Conservation (phyloP, 2,888 invertebrate species). For the Drymonia ruficornis region DNA sequence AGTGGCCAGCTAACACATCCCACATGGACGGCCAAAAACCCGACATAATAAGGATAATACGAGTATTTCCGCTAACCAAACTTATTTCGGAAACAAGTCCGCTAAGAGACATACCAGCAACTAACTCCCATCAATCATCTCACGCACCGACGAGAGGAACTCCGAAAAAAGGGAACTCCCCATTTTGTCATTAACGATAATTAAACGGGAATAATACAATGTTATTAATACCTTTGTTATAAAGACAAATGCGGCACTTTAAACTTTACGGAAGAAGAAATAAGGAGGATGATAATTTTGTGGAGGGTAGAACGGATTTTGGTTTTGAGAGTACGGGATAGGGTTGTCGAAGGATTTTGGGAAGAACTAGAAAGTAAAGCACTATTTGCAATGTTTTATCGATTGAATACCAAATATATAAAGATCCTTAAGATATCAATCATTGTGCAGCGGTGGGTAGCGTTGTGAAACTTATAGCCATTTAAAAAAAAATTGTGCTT, state of each 20-base stretch:
- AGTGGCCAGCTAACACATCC: too few species aligned
- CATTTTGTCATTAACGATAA: constrained; percentile 45
- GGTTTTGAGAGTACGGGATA: constrained; percentile 12
- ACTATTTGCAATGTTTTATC: not conserved
- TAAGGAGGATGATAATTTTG: constrained; percentile 12
- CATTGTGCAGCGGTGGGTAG: too few species aligned
- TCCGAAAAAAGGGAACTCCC: constrained; percentile 37
- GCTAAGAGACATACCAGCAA: constrained; percentile 5
- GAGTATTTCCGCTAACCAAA: constrained; percentile 26
- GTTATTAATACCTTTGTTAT: constrained; percentile 1
- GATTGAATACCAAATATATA: not conserved
- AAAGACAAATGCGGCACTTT: not conserved
- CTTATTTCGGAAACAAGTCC: constrained; percentile 28
- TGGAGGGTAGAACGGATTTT: not conserved
- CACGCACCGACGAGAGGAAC: constrained; percentile 37
- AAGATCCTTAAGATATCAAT: too few species aligned
- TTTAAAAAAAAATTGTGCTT: too few species aligned
- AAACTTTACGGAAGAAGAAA: constrained; percentile 5
- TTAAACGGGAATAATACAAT: constrained; percentile 38
- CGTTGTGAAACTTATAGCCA: too few species aligned
- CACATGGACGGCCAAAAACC: too few species aligned
- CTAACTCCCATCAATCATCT: constrained; percentile 34
- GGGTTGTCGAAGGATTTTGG: constrained; percentile 22
- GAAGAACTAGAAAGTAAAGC: not conserved
- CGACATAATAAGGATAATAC: not conserved